Conservation (phyloP, 2,113 vertebrate genomes). For the Oceanodroma tethys region DNA sequence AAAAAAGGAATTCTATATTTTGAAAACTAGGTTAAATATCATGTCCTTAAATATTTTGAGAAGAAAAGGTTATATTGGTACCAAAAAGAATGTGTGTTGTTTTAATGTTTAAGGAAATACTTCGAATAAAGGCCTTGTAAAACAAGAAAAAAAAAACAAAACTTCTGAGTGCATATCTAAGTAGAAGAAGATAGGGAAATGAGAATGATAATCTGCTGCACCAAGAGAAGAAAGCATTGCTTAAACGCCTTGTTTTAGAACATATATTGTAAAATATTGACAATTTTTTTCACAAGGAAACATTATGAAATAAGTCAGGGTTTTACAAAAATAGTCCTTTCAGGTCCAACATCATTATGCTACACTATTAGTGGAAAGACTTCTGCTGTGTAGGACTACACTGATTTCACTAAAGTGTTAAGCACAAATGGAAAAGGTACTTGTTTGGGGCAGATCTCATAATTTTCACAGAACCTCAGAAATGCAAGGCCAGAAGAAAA, state of each 20-base stretch:
- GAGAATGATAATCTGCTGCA: not conserved
- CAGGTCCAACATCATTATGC: not conserved
- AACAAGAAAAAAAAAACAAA: not conserved
- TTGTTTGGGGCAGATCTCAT: not conserved
- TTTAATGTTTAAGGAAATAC: not conserved
- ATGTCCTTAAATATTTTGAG: not conserved
- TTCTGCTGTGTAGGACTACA: not conserved
- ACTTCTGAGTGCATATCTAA: not conserved
- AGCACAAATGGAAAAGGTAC: not conserved
- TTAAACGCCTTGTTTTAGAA: not conserved
- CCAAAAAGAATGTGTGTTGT: not conserved
- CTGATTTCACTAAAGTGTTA: not conserved
- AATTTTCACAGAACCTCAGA: not conserved
- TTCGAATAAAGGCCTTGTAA: not conserved
- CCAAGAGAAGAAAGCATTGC: not conserved
- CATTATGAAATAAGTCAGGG: not conserved
- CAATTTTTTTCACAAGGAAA: not conserved
- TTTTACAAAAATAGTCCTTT: not conserved
- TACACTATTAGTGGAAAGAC: not conserved
- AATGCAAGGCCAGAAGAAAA: not conserved
- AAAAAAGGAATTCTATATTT: not conserved
- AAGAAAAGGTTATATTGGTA: not conserved
- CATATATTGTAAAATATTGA: not conserved
- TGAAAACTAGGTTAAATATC: not conserved
- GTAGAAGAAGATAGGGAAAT: not conserved